Evolutionary conservation across 1,140 invertebrate species (phyloP), one percentile per base, ranked within the genome.

Genomic region (Dendrolimus kikuchii): DNA sequence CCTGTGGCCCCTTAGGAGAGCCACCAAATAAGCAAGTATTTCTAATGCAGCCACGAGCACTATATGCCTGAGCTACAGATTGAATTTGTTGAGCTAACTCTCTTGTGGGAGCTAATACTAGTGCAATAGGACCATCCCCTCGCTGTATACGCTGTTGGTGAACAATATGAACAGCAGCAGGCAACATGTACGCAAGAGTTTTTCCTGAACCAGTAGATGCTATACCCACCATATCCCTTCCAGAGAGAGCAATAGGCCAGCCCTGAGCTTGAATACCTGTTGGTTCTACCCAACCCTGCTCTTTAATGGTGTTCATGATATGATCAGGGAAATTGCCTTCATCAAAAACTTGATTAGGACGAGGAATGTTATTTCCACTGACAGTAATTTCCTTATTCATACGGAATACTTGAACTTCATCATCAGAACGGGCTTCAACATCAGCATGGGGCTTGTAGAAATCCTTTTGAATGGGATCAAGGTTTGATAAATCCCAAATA

Each of bases 31-130:
- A 93, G 86, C 98, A 99, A 0, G 96, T 97, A 72, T 97, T 96
- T 40, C 95, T 90, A 49, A 99, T 94, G 61, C 90, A 89, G 5
- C 95, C 95, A 8, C 91, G 89, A 2, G 92, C 89, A 42, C 96
- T 96, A 86, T 97, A 99, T 65, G 96, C 95, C 46, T 92, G 91
- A 5, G 97, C 96, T 3, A 99, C 97, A 68, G 96, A 93, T 81
- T 99, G 95, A 62, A 99, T 99, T 84, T 99, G 98, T 78, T 99
- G 97, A 2, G 98, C 98, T 55, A 99, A 87, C 86, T 99, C 98
- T 57, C 98, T 90, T 0, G 98, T 99, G 8, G 98, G 98, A 4
- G 97, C 96, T 39, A 99, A 84, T 54, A 99, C 94, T 7, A 99
- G 85, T 7, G 95, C 96, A 74, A 99, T 95, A 1, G 96, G 96